Percentiles rank a stretch among this genome's conserved stretches.
phyloP scores from a whole-genome alignment of 2,113 vertebrate species.

The Scalopus aquaticus region DNA sequence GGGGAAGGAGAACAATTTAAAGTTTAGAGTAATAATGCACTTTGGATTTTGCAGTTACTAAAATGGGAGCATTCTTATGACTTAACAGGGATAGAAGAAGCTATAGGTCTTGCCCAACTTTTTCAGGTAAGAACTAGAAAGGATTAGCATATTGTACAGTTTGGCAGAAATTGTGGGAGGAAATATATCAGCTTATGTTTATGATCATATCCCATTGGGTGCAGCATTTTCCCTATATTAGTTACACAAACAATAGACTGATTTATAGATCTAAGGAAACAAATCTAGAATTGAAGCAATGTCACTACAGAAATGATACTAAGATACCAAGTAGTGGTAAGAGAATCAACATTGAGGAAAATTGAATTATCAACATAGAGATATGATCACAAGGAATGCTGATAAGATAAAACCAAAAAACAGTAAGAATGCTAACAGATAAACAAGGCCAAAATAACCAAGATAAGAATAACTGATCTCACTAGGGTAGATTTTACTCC shows the following conservation, averaged over 20 bases:
- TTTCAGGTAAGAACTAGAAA: background rate
- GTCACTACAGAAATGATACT: background rate
- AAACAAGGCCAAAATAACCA: background rate
- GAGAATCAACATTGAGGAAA: background rate
- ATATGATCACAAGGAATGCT: background rate
- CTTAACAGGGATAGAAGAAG: background rate
- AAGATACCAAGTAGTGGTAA: background rate
- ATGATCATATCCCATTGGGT: background rate
- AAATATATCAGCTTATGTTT: background rate
- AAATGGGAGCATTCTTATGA: background rate
- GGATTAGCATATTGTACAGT: background rate
- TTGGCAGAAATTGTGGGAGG: background rate
- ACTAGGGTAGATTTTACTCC: background rate
- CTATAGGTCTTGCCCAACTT: background rate
- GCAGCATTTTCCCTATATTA: background rate
- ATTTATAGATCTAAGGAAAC: background rate
- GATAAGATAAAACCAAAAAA: background rate
- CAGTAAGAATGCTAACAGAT: background rate
- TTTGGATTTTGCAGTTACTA: background rate
- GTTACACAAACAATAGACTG: conserved; percentile 8
- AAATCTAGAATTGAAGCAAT: background rate
- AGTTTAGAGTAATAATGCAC: background rate
- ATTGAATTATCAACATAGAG: background rate
- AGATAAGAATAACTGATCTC: background rate
- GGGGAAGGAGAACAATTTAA: background rate